Conservation (phyloP, 2,113 vertebrate species). For the Chaetodon auriga region DNA sequence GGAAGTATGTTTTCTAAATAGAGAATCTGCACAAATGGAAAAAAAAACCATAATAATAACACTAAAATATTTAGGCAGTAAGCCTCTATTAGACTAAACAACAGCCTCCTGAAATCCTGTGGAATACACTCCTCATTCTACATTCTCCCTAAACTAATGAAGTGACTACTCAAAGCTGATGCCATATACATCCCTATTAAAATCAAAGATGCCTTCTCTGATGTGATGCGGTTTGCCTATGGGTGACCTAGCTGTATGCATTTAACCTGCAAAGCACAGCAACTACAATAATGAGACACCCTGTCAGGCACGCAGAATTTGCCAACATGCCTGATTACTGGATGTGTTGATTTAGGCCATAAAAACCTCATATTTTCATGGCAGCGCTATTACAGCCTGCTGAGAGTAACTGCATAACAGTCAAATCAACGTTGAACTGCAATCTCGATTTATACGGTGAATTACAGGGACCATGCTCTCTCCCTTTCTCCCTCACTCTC, state of each 20-base stretch:
- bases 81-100: slow-evolving; percentile 42
- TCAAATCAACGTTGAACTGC: slow-evolving; percentile 60
- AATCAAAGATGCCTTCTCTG: slow-evolving; percentile 58
- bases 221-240: slow-evolving; percentile 38
- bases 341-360: slow-evolving; percentile 35
- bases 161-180: slow-evolving; percentile 45
- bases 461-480: slow-evolving; percentile 16
- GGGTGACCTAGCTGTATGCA: slow-evolving; percentile 54
- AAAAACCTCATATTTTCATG: slow-evolving; percentile 37
- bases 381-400: slow-evolving; percentile 41
- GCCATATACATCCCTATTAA: slow-evolving; percentile 67
- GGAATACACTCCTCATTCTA: slow-evolving; percentile 32
- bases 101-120: slow-evolving; percentile 38
- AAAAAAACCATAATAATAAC: slow-evolving; percentile 43
- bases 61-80: slow-evolving; percentile 46
- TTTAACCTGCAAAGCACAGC: slow-evolving; percentile 53
- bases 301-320: slow-evolving; percentile 18
- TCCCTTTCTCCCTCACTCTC: slow-evolving; percentile 3
- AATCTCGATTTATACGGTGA: slow-evolving; percentile 52
- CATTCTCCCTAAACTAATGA: slow-evolving; percentile 62
- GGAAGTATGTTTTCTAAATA: slow-evolving; percentile 15
- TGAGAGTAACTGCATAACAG: slow-evolving; percentile 51
- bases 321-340: slow-evolving; percentile 44
- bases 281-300: slow-evolving; percentile 62
- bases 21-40: neutral